Conservation (phyloP, 1,140 invertebrate genomes). For the Bombus huntii region DNA sequence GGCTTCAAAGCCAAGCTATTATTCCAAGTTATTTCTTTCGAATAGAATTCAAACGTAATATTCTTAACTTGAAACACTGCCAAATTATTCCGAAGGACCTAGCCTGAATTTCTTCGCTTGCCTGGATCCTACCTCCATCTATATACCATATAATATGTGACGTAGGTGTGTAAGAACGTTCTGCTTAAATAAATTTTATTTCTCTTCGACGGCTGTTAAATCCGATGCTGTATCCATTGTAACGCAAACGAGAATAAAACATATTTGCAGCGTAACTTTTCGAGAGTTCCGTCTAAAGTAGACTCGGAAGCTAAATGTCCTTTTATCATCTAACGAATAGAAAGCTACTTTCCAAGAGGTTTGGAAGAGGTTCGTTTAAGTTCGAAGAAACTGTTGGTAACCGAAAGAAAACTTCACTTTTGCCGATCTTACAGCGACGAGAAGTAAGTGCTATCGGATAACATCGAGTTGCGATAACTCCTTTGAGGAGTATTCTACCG, state of each 20-base stretch:
- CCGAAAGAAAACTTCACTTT: background rate
- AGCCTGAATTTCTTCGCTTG: no score
- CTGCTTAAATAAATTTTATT: background rate
- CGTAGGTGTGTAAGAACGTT: background rate
- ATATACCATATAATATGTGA: background rate
- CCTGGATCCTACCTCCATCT: no score
- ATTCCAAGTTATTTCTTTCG: constrained; percentile 13
- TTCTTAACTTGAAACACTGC: background rate
- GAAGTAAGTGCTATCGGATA: background rate
- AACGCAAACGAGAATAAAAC: background rate
- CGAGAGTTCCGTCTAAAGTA: background rate
- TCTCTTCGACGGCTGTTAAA: background rate
- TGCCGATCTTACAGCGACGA: no score
- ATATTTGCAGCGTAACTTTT: background rate
- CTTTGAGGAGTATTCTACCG: background rate
- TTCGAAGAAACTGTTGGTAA: background rate
- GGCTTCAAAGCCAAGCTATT: background rate
- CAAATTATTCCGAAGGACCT: background rate
- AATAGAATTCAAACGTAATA: background rate
- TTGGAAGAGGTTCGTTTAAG: background rate
- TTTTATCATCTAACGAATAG: background rate
- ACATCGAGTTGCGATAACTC: background rate
- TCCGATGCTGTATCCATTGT: background rate
- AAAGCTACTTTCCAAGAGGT: background rate
- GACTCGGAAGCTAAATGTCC: background rate